A percentile compares a stretch with the other conserved stretches of the same genome.
These are phyloP conservation scores for Tethya wilhelma DNA, from an alignment of 37 sponge, comb jelly and placozoan species.

Conservation along the genomic window DNA sequence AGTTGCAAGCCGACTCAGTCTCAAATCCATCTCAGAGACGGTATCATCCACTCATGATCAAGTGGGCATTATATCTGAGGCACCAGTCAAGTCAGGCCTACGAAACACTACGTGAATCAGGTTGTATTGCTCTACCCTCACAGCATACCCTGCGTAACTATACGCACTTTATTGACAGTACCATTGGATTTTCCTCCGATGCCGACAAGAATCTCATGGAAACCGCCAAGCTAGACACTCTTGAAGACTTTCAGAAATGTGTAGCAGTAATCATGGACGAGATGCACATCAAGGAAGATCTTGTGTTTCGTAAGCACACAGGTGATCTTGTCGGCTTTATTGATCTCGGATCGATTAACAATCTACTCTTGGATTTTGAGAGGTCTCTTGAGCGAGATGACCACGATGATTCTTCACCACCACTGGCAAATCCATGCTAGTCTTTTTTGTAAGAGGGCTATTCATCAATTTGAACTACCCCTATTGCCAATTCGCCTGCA, in stretches of 20 bases:
- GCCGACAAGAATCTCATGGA: conserved; percentile 26
- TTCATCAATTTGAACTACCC: too few species aligned
- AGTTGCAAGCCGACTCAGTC: conserved; percentile 8
- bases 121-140: conserved; percentile 17
- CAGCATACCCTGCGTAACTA: conserved; percentile 23
- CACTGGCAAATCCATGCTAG: too few species aligned
- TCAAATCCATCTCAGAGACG: neutral
- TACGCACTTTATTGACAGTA: conserved; percentile 17
- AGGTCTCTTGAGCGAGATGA: too few species aligned
- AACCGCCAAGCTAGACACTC: conserved; percentile 15
- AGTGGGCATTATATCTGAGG: conserved; percentile 19
- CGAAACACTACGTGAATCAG: conserved; percentile 19
- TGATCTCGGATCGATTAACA: too few species aligned
- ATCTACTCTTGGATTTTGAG: too few species aligned
- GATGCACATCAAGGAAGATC: too few species aligned
- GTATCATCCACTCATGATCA: conserved; percentile 26
- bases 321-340: too few species aligned
- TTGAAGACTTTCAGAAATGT: conserved; percentile 26
- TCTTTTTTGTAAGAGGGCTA: too few species aligned
- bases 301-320: too few species aligned
- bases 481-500: too few species aligned
- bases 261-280: too few species aligned
- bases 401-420: conserved; percentile 10
- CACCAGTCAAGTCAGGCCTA: conserved; percentile 33
- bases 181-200: conserved; percentile 25